Base-by-base conservation (phyloP, 2,797 vertebrate species). In the Choloepus didactylus region DNA sequence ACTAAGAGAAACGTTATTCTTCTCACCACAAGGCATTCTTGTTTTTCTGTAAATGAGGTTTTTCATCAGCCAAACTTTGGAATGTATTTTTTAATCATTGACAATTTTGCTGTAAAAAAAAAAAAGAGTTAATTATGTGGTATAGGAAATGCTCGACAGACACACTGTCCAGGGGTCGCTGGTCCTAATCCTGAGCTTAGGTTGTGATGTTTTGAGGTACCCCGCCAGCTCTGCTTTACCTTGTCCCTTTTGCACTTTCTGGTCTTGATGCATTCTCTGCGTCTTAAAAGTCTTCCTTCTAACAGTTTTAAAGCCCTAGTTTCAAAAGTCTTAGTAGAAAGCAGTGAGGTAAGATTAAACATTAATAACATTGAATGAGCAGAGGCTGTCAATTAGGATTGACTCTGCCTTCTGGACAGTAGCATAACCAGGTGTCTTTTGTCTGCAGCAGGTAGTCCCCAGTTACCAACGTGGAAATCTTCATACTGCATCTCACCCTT, bases 1-100 rank as follows among this genome's bases (percentile, higher is more conserved):
- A 72, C 96, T 91, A 92, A 93, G 85, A 91, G 94, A 96, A 87
- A 83, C 84, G 16, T 91, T 92, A 29, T n/a, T 82, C 41, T 64
- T 70, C 70, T 79, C 67, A 80, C 56, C 21, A 69, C 18, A 49
- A 85, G 64, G 82, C 23, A 27, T 66, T 82, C 73, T 73, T 77
- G n/a, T 70, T 86, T 96, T 81, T 72, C 64, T 27, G 0, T 60
- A 80, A 56, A 67, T 59, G n/a, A 79, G 5, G 31, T 35, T 79
- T 77, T 59, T 80, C 23, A 31, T 69, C n/a, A 89, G 4, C 80
- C 93, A 0, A 86, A 56, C 56, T 81, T 80, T 38, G 60, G 35
- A 73, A 70, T 44, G 9, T n/a, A n/a, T 80, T 72, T 89, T 88
- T 59, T 69, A 82, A 76, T 91, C n/a, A 75, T 25, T 86, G 82